phyloP scores from a whole-genome alignment of 1,140 invertebrate genomes.

The Centruroides vittatus region DNA sequence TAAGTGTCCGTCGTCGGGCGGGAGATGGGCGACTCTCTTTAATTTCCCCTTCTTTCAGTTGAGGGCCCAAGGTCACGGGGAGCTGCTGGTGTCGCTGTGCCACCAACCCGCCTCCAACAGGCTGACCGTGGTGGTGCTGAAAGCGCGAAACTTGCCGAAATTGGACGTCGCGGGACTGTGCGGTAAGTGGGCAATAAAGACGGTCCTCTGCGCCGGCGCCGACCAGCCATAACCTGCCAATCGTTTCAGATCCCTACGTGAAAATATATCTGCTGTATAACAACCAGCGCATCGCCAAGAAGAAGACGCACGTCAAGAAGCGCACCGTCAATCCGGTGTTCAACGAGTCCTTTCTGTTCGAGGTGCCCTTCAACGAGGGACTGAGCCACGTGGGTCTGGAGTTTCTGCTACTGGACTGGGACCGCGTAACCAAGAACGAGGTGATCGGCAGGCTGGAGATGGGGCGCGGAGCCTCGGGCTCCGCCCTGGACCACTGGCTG shows the following conservation, averaged over 20 bases:
- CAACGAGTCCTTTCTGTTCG: conserved; percentile 77
- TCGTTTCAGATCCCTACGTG: conserved; percentile 51
- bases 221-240: no score
- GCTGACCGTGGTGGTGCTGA: conserved; percentile 79
- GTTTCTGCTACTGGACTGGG: conserved; percentile 88
- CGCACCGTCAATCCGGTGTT: conserved; percentile 93
- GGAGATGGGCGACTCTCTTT: not conserved
- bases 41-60: conserved; percentile 39
- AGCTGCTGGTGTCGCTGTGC: conserved; percentile 77
- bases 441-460: conserved; percentile 86
- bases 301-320: conserved; percentile 98
- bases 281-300: conserved; percentile 90
- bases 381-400: conserved; percentile 80
- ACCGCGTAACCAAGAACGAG: conserved; percentile 94
- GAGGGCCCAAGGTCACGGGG: conserved; percentile 68
- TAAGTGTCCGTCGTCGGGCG: not conserved
- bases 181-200: conserved; percentile 26
- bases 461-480: conserved; percentile 49
- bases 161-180: conserved; percentile 90
- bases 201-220: no score
- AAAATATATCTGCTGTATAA: conserved; percentile 95
- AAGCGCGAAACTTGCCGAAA: conserved; percentile 82
- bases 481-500: conserved; percentile 83
- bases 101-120: conserved; percentile 85
- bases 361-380: conserved; percentile 42